These are phyloP conservation scores for Calycopis cecrops DNA, from an alignment of 1,140 invertebrate genomes.

Conservation along the genomic window DNA sequence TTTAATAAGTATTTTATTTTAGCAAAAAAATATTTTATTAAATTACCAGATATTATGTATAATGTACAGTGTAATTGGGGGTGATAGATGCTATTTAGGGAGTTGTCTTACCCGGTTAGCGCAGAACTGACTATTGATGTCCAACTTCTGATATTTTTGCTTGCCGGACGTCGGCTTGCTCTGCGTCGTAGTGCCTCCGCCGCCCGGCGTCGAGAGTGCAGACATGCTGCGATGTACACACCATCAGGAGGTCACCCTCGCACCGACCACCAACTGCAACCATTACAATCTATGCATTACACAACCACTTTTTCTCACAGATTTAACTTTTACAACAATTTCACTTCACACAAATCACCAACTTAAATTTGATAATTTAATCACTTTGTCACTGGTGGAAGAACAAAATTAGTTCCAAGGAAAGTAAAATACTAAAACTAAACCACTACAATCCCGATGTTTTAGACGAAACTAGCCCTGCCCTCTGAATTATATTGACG, in stretches of 20 bases:
- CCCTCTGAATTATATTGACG: slow-evolving; percentile 69
- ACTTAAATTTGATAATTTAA: slow-evolving; percentile 34
- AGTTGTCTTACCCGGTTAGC: slow-evolving; percentile 86
- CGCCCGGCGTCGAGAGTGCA: slow-evolving; percentile 75
- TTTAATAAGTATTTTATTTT: no score
- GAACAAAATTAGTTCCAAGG: not conserved
- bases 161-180: slow-evolving; percentile 78
- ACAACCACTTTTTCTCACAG: slow-evolving; percentile 17
- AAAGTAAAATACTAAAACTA: slow-evolving; percentile 33
- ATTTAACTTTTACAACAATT: slow-evolving; percentile 18
- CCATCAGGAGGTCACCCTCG: slow-evolving; percentile 74
- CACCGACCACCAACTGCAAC: slow-evolving; percentile 69
- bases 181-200: slow-evolving; percentile 74
- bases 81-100: no score
- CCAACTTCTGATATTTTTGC: slow-evolving; percentile 95
- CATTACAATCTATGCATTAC: slow-evolving; percentile 36
- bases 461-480: slow-evolving; percentile 59
- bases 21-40: no score
- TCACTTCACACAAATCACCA: slow-evolving; percentile 21
- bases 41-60: no score
- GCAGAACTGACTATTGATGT: slow-evolving; percentile 98
- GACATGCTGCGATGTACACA: slow-evolving; percentile 76
- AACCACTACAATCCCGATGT: slow-evolving; percentile 55
- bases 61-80: no score
- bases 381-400: slow-evolving; percentile 31